phyloP scores from a whole-genome alignment of 1,140 invertebrate genomes.

The Alviniconcha marisindica region DNA sequence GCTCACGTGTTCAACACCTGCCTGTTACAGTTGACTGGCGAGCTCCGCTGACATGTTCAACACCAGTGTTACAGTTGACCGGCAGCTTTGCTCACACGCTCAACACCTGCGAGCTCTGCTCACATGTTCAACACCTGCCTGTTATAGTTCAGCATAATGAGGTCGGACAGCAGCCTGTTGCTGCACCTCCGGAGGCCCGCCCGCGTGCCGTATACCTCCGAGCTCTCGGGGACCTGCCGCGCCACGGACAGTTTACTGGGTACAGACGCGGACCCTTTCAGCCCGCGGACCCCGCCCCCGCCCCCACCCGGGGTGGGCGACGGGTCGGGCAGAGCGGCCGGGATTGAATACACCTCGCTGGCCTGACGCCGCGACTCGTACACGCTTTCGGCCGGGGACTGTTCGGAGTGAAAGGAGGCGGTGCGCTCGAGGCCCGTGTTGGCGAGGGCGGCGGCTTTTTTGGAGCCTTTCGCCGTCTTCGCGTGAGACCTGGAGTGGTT shows the following conservation, averaged over 20 bases:
- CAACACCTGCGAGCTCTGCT: background rate
- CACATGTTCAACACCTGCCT: conserved; percentile 34
- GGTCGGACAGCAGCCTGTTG: conserved; percentile 38
- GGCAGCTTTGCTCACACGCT: background rate
- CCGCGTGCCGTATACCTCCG: conserved; percentile 26
- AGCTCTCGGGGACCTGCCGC: background rate
- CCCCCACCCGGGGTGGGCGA: background rate
- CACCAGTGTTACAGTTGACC: too few relatives aligned
- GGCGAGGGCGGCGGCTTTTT: too few relatives aligned
- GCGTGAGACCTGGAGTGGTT: background rate
- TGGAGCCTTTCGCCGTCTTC: background rate
- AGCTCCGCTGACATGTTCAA: too few relatives aligned
- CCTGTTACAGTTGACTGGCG: conserved; percentile 42
- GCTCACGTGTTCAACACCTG: background rate
- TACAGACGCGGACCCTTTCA: background rate
- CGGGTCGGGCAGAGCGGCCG: conserved; percentile 19
- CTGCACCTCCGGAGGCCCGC: background rate
- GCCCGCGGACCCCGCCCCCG: background rate
- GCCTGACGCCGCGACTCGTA: conserved; percentile 7
- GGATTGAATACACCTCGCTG: conserved; percentile 27
- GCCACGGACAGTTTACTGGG: conserved; percentile 11
- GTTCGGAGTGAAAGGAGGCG: background rate
- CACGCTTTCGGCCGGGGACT: background rate
- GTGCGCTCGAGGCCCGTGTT: background rate
- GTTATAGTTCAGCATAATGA: conserved; percentile 45